These are phyloP conservation scores for Epinotia brunnichana DNA, from an alignment of 2,888 invertebrate species.

Conservation along the genomic window DNA sequence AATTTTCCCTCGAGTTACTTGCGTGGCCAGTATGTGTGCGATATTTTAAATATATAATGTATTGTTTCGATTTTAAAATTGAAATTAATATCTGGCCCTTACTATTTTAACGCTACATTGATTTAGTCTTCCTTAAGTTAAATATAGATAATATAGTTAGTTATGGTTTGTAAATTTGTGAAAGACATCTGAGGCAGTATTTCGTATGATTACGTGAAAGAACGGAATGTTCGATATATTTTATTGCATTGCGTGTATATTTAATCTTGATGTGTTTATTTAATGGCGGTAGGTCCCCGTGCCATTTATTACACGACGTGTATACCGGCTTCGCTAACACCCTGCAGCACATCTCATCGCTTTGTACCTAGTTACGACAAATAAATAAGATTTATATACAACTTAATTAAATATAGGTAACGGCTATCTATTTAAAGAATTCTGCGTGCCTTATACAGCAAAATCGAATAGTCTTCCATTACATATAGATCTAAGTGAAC, in stretches of 20 bases:
- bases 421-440: conserved; percentile 53
- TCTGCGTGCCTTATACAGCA: conserved; percentile 80
- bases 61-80: conserved; percentile 35
- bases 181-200: conserved; percentile 83
- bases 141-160: conserved; percentile 45
- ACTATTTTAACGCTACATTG: conserved; percentile 25
- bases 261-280: conserved; percentile 2
- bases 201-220: conserved; percentile 64
- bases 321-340: conserved; percentile 30
- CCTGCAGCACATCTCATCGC: conserved; percentile 4
- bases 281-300: conserved; percentile 39
- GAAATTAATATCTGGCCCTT: conserved; percentile 7
- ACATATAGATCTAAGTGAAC: conserved; percentile 44
- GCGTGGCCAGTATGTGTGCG: conserved; percentile 56
- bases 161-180: conserved; percentile 64
- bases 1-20: conserved; percentile 51
- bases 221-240: conserved; percentile 56
- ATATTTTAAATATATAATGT: conserved; percentile 12
- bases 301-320: conserved; percentile 45
- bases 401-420: conserved; percentile 42
- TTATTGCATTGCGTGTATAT: conserved; percentile 44
- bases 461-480: conserved; percentile 80
- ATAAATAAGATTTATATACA: conserved; percentile 23
- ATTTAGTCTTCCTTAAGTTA: conserved; percentile 49
- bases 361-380: conserved; percentile 9